Base-by-base conservation (phyloP, 2,797 vertebrate genomes). In the Coregonus sp. region DNA sequence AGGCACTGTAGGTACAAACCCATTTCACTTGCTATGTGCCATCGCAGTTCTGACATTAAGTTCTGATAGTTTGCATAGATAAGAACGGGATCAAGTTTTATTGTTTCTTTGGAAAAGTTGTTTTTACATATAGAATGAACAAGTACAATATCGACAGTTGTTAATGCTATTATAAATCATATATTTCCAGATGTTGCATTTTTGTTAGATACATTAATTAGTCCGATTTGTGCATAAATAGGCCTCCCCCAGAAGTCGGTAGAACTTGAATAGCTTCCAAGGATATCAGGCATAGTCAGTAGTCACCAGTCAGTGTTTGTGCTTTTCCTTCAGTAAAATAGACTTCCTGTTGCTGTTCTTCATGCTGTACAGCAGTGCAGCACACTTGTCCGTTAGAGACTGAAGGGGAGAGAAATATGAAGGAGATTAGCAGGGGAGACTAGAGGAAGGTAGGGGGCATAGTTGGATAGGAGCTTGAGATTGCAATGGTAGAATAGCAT, bases 291-390 rank as follows among this genome's bases (percentile, higher is more conserved):
- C 15, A 52, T 72, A 40, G 68, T 11, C 56, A 12, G 20, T 25
- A 20, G 63, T 9, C 35, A 14, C 33, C 25, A 14, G 29, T 51
- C 81, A 82, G 79, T 14, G 72, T 52, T 72, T 76, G 0, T 81
- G 79, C 78, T 85, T 79, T 50, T 86, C 74, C 86, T 88, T 88
- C 75, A 79, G 61, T 20, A 84, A 86, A 76, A 90, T 86, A 47
- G 88, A 86, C 74, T 82, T 91, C 80, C 87, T 92, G 90, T 92
- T 93, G 84, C 90, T 82, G 80, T 91, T 89, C 80, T 94, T 94
- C 92, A 94, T 90, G 52, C 67, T 50, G 84, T 91, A 93, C 81
- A 94, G 85, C 80, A 94, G 87, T 0, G 54, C 92, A 6, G 93
- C 92, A 4, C 89, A 92, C 5, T 75, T 81, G 0, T 94, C 93